Evolutionary conservation across 2,113 vertebrate species (phyloP), one percentile per base, ranked within the genome.

Genomic region (Erythrolamprus reginae): DNA sequence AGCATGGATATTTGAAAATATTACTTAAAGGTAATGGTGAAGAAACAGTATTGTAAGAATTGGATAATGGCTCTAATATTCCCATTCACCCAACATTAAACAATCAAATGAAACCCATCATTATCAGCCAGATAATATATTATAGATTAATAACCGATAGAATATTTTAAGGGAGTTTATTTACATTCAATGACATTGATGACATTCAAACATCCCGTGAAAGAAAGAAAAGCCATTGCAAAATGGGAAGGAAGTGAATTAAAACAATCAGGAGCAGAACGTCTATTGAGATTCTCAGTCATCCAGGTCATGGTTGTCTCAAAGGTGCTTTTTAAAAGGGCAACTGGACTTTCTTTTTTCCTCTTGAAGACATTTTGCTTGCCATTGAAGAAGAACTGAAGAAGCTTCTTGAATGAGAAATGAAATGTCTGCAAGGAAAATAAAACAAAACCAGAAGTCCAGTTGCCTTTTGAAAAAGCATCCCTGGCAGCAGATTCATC

Each of bases 171-270:
- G 89, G 45, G 45, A 45, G 52, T 65, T 92, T 50, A 87, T 48
- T 51, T 4, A 2, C 0, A 15, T 55, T 91, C 82, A 33, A n/a
- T n/a, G n/a, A n/a, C n/a, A n/a, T n/a, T n/a, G 82, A 92, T 28
- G 83, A 38, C 83, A 94, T 77, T 21, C 82, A 88, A 65, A 58
- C 13, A 58, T 33, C n/a, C 33, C n/a, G 3, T 6, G 84, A 92
- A 95, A 61, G 33, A 56, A 92, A 92, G 33, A 84, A 21, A 61
- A 50, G 90, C 26, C 53, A 42, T 13, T 93, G 86, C 77, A 82
- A 87, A 51, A 12, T 38, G 51, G 89, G 51, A 13, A 5, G 70
- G 7, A 15, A 24, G 17, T 19, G 2, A 90, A 47, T 55, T 1
- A 8, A 52, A 42, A 65, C 21, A n/a, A 55, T 21, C 7, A 55